Evolutionary conservation across 92 coral and sea anemone species (phyloP), one percentile per base, ranked within the genome.

Genomic region (Desmophyllum pertusum): DNA sequence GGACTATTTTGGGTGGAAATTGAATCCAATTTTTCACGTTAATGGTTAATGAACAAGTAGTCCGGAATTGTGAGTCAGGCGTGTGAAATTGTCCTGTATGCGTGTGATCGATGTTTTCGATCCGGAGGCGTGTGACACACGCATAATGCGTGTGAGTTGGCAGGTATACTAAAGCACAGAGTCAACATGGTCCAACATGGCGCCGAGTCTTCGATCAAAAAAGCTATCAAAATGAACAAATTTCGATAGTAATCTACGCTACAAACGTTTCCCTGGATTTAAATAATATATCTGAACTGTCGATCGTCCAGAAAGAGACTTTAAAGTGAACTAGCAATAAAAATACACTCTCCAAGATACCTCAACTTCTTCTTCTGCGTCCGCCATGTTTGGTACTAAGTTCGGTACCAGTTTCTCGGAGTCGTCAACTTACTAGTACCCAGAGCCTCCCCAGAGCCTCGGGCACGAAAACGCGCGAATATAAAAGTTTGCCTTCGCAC

Each of bases 361-460:
- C 67, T 86, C 90, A 52, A 48, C 50, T 36, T 88, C 87, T 6
- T 80, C 93, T 10, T 78, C 89, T 29, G 30, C 66, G 77, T 85
- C 93, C 79, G 86, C 93, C 93, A 89, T 89, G 55, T 89, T 89
- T 86, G 31, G 19, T 21, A 27, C 41, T 27, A 41, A 41, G 39
- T 51, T 73, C 0, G 53, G 33, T n/a, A n/a, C n/a, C n/a, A n/a
- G n/a, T n/a, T n/a, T n/a, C n/a, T n/a, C n/a, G n/a, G n/a, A n/a
- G n/a, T n/a, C n/a, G n/a, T n/a, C n/a, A n/a, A n/a, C n/a, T n/a
- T n/a, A n/a, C n/a, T n/a, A n/a, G n/a, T n/a, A n/a, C n/a, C n/a
- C n/a, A n/a, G n/a, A n/a, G n/a, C n/a, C n/a, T n/a, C n/a, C n/a
- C n/a, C n/a, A n/a, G n/a, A n/a, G n/a, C n/a, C n/a, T n/a, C n/a